Evolutionary conservation across 2,888 invertebrate genomes (phyloP), one percentile per base, ranked within the genome.

Genomic region (Megalurothrips usitatus): DNA sequence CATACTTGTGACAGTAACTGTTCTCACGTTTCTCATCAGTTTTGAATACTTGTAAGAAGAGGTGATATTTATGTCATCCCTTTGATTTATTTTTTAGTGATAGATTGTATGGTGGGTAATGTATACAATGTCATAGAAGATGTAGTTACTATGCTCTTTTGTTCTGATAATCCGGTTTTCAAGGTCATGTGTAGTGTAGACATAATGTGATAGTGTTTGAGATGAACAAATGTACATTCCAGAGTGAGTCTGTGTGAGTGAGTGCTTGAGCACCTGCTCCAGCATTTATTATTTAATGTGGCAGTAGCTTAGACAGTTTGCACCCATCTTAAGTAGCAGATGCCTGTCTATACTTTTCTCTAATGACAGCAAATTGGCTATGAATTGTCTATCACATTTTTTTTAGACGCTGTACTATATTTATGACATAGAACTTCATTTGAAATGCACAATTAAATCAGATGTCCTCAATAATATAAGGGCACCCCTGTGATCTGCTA

Each of bases 181-280:
- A 75, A 75, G 26, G 23, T 26, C 23, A 75, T 26, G 26, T 26
- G 68, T 75, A 75, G 68, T 23, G 68, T 75, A 75, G 68, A 11
- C 10, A 26, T 23, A 11, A 68, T 75, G 68, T 75, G 23, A 75
- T 75, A 75, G 68, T 26, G 4, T 75, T 75, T 75, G 68, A 23
- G 23, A 26, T 11, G 68, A 26, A 26, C 26, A 75, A 75, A 75
- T 75, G 26, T 26, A 75, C 68, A 26, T 75, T 75, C 23, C 23
- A 75, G 68, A 75, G 68, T 75, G 68, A 75, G 68, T 75, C 68
- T 75, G 68, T 75, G 68, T 75, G 68, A 75, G 68, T 68, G 68
- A 75, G 68, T 75, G 68, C 68, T 75, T 75, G 68, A 10, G 26
- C 68, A 75, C 68, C 68, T 23, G 68, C 68, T 75, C 68, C 23